Conservation (phyloP, 2,797 vertebrate genomes). For the Sebastes taczanowskii region DNA sequence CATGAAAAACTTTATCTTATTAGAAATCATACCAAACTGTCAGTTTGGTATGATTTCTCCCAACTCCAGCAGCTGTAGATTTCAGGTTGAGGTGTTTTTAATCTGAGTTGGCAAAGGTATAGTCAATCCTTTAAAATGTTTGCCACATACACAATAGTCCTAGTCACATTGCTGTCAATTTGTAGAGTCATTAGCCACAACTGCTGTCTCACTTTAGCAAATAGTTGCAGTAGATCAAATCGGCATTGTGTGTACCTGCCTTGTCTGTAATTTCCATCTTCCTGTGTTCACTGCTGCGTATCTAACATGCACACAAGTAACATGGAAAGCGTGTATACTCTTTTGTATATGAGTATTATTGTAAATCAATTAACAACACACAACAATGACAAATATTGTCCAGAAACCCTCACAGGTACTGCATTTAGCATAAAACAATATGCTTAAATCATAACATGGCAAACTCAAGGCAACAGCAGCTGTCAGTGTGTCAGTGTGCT, state of each 20-base stretch:
- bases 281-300: background rate
- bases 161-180: background rate
- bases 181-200: background rate
- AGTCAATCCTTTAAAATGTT: background rate
- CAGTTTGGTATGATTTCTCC: background rate
- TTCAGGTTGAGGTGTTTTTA: background rate
- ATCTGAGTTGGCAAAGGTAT: background rate
- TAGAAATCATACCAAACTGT: background rate
- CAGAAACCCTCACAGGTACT: too few relatives aligned
- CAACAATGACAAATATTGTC: too few relatives aligned
- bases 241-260: background rate
- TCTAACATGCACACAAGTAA: background rate
- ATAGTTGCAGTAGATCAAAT: background rate
- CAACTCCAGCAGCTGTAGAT: background rate
- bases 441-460: too few relatives aligned
- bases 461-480: too few relatives aligned
- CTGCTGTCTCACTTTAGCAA: background rate
- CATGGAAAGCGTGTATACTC: background rate
- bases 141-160: background rate
- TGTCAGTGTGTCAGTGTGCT: too few relatives aligned
- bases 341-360: too few relatives aligned
- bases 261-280: background rate
- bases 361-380: too few relatives aligned
- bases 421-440: too few relatives aligned
- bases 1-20: background rate